A percentile compares a stretch with the other conserved stretches of the same genome.
phyloP scores from a whole-genome alignment of 2,797 vertebrate species.

The Anas acuta region DNA sequence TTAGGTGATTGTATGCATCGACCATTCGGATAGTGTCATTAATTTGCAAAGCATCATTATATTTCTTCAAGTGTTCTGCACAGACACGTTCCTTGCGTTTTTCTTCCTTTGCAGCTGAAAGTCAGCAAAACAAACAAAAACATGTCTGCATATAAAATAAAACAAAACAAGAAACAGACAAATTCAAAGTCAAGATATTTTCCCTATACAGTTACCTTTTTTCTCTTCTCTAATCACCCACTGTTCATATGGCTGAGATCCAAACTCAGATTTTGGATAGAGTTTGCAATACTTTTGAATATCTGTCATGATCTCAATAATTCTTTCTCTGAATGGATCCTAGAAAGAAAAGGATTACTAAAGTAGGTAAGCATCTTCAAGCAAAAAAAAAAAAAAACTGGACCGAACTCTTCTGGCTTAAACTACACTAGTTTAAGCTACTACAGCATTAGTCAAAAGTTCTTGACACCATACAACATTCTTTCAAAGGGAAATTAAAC shows the following conservation, averaged over 20 bases:
- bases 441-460: background rate
- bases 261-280: conserved; percentile 84
- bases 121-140: background rate
- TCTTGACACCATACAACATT: background rate
- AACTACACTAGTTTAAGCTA: background rate
- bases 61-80: conserved; percentile 89
- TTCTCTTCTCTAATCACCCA: conserved; percentile 90
- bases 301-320: conserved; percentile 88
- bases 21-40: conserved; percentile 92
- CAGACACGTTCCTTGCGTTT: conserved; percentile 88
- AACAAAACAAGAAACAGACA: background rate
- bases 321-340: conserved; percentile 93
- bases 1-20: conserved; percentile 88
- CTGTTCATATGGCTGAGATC: conserved; percentile 93
- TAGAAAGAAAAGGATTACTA: conserved; percentile 73
- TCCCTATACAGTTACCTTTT: conserved; percentile 78
- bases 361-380: background rate
- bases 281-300: conserved; percentile 87
- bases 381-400: background rate
- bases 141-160: background rate
- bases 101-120: conserved; percentile 87
- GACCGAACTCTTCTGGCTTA: background rate
- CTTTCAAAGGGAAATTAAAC: background rate
- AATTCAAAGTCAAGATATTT: background rate
- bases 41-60: conserved; percentile 91